Evolutionary conservation across 2,113 vertebrate genomes (phyloP).

Genomic region (Coryphaenoides rupestris): DNA sequence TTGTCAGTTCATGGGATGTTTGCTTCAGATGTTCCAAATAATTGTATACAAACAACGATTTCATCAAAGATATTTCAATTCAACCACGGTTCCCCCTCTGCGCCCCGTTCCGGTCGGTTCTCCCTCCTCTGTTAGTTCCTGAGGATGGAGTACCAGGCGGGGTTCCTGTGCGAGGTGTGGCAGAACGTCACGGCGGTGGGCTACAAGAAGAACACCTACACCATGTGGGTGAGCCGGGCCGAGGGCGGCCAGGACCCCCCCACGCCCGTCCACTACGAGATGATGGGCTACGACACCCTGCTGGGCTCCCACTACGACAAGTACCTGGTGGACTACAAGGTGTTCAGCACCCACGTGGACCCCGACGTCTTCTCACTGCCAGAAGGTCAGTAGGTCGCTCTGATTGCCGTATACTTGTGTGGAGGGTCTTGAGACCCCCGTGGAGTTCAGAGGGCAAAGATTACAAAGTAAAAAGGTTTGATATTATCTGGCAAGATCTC

Average conservation of each 20-base stretch:
- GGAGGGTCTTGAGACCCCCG: no score
- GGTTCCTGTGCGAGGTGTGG: constrained; percentile 74
- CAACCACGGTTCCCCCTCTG: neutral
- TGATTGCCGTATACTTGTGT: no score
- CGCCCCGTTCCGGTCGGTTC: neutral
- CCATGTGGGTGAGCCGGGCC: constrained; percentile 72
- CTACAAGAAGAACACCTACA: constrained; percentile 77
- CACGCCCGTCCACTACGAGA: constrained; percentile 74
- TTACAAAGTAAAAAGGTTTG: no score
- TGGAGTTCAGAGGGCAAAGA: no score
- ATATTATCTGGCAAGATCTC: no score
- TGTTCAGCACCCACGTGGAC: constrained; percentile 65
- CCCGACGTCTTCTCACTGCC: constrained; percentile 63
- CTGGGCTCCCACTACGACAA: constrained; percentile 82
- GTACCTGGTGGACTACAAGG: constrained; percentile 74
- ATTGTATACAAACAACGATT: no score
- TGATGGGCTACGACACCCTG: constrained; percentile 78
- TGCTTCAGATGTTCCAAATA: no score
- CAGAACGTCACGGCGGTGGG: constrained; percentile 71
- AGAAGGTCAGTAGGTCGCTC: constrained; percentile 53
- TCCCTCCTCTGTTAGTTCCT: constrained; percentile 66
- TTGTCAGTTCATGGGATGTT: no score
- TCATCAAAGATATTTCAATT: neutral
- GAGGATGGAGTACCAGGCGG: constrained; percentile 71
- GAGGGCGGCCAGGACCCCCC: constrained; percentile 43